Conservation (phyloP, 2,888 invertebrate species). For the Leucoma salicis region DNA sequence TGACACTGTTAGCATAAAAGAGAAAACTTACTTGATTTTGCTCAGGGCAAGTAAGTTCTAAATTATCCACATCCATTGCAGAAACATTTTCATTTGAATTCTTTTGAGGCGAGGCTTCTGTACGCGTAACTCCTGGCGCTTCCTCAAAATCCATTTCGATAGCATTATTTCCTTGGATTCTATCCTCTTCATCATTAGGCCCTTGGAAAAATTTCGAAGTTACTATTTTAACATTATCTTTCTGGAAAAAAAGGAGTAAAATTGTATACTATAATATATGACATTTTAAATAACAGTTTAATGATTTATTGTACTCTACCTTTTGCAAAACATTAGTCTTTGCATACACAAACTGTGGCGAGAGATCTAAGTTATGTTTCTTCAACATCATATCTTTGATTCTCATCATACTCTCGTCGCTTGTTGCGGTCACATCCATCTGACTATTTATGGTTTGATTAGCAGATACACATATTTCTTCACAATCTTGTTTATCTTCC, state of each 20-base stretch:
- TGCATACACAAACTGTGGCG: slow-evolving; percentile 65
- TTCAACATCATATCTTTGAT: slow-evolving; percentile 61
- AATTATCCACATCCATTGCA: slow-evolving; percentile 26
- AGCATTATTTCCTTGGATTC: slow-evolving; percentile 10
- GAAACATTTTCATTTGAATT: slow-evolving; percentile 1
- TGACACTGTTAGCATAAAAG: no score
- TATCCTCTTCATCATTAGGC: slow-evolving; percentile 15
- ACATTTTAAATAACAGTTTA: not conserved
- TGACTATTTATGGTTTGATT: slow-evolving; percentile 44
- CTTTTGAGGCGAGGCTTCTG: slow-evolving; percentile 5
- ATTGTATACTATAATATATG: no score
- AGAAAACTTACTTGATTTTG: slow-evolving; percentile 27
- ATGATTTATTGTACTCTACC: slow-evolving; percentile 27
- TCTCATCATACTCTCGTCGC: slow-evolving; percentile 49
- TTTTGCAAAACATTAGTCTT: slow-evolving; percentile 45
- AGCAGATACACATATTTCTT: slow-evolving; percentile 21
- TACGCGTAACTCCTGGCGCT: not conserved
- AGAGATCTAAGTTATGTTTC: slow-evolving; percentile 60
- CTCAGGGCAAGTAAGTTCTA: slow-evolving; percentile 34
- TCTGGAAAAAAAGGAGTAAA: slow-evolving; percentile 44
- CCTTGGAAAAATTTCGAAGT: slow-evolving; percentile 61
- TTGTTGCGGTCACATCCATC: slow-evolving; percentile 39
- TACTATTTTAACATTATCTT: slow-evolving; percentile 39
- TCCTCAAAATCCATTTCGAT: slow-evolving; percentile 14
- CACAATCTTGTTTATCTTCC: slow-evolving; percentile 14